phyloP scores from a whole-genome alignment of 2,113 vertebrate species.

The Pao palembangensis region DNA sequence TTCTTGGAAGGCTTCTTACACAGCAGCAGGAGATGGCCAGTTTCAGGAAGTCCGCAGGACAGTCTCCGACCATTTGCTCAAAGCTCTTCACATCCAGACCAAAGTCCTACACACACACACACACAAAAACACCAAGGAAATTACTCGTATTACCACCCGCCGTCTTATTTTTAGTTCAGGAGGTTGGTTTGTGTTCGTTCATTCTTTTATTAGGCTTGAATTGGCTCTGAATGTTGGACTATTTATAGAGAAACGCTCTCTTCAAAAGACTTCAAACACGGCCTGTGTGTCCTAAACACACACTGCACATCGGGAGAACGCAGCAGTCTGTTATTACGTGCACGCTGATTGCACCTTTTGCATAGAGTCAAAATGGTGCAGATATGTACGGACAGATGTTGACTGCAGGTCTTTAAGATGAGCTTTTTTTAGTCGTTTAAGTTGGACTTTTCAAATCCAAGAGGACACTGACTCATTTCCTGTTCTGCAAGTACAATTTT shows the following conservation, averaged over 20 bases:
- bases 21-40: slow-evolving; percentile 89
- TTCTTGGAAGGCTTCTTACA: slow-evolving; percentile 61
- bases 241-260: not conserved
- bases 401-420: not conserved
- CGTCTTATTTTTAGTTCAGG: not conserved
- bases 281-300: too few relatives aligned
- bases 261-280: not conserved
- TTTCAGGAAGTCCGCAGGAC: slow-evolving; percentile 82
- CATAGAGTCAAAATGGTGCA: not conserved
- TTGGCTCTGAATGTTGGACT: not conserved
- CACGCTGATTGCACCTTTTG: too few relatives aligned
- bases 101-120: slow-evolving; percentile 52
- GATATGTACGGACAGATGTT: not conserved
- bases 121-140: not conserved
- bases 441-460: too few relatives aligned
- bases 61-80: slow-evolving; percentile 84
- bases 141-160: not conserved
- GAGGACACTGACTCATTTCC: too few relatives aligned
- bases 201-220: not conserved
- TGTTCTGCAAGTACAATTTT: too few relatives aligned
- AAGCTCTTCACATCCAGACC: slow-evolving; percentile 78
- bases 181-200: not conserved
- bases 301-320: too few relatives aligned
- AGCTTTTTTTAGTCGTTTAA: not conserved
- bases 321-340: too few relatives aligned